Percentiles rank a stretch among this genome's conserved stretches.
These are phyloP conservation scores for Ips nitidus DNA, from an alignment of 1,140 invertebrate genomes.

Conservation along the genomic window DNA sequence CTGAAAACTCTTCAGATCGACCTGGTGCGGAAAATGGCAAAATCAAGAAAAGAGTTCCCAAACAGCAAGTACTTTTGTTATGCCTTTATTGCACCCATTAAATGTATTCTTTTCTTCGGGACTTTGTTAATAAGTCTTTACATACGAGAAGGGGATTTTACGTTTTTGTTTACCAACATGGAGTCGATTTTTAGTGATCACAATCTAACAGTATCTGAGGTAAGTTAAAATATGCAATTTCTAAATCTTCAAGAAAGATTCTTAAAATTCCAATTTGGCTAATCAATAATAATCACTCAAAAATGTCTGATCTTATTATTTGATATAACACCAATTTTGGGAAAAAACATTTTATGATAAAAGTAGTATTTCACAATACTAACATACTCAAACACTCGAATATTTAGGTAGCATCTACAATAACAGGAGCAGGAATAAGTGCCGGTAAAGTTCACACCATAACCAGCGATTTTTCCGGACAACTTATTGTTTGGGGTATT, in stretches of 20 bases:
- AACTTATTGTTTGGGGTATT: constrained; percentile 61
- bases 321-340: no score
- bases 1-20: no score
- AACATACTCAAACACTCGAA: not conserved
- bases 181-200: constrained; percentile 57
- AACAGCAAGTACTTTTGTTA: constrained; percentile 70
- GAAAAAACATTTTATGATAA: not conserved
- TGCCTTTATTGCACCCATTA: constrained; percentile 67
- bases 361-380: not conserved
- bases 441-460: constrained; percentile 46
- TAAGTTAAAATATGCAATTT: no score
- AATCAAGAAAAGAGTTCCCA: constrained; percentile 60
- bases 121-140: constrained; percentile 60
- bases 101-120: constrained; percentile 64
- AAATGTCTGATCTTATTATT: no score
- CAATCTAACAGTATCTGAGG: constrained; percentile 60
- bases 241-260: no score
- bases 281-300: no score
- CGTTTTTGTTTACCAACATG: constrained; percentile 59
- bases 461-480: constrained; percentile 48
- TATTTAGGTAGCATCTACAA: constrained; percentile 34
- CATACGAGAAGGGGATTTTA: constrained; percentile 56
- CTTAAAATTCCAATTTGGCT: no score
- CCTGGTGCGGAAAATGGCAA: constrained; percentile 65
- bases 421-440: constrained; percentile 46